Base-by-base conservation (phyloP, 2,797 vertebrate genomes). In the Capromys pilorides region DNA sequence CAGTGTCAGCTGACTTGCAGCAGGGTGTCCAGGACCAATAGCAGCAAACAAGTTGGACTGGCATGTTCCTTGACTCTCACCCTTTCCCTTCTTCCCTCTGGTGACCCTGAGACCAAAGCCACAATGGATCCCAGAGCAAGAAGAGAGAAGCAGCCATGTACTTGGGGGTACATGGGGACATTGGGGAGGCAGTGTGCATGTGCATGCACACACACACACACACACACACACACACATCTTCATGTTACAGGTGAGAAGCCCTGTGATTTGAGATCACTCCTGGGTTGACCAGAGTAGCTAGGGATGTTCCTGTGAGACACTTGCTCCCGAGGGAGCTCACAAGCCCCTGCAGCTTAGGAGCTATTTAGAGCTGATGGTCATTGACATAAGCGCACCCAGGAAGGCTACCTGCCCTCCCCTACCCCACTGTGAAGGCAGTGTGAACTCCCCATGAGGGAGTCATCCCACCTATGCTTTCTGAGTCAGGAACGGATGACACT, bases 1-100 rank as follows among this genome's bases (percentile, higher is more conserved):
- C 0, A 2, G 6, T 59, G 62, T 49, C 18, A 12, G 54, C 19
- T 51, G 75, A 11, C 51, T 49, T 2, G n/a, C 7, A 39, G 18
- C 2, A 2, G 6, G 26, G 45, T 41, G 9, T 13, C 14, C 9
- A 5, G 6, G 45, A 16, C 26, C 90, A 33, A 5, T 7, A 18
- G 39, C 41, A 33, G 26, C 12, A 14, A 16, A 21, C 13, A 4
- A 1, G 3, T 19, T 33, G 24, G 57, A 31, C 8, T n/a, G n/a
- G 18, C 21, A 11, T 1, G 7, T 19, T 45, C 24, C 59, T 7
- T 2, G 16, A 6, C 28, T 28, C 21, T 5, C 3, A 19, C 31
- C 39, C 31, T 41, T 28, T 2, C 64, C 21, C 5, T 19, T 81
- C 21, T 16, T 18, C 22, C 0, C 5, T 61, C 39, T 31, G 75